phyloP scores from a whole-genome alignment of 1,140 invertebrate genomes.

The Pachypsylla venusta region DNA sequence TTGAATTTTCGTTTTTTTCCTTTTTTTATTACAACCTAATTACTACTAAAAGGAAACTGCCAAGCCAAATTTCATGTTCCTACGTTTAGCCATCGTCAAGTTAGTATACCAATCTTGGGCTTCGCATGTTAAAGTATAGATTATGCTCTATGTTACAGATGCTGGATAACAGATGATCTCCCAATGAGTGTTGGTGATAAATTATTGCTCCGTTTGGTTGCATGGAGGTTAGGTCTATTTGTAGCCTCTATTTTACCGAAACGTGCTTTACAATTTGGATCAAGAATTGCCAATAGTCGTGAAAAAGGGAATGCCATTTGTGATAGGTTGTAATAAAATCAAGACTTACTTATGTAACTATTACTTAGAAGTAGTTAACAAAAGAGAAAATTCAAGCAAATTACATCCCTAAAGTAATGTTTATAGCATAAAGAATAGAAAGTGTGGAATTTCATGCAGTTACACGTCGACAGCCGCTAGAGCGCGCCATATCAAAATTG shows the following conservation, averaged over 20 bases:
- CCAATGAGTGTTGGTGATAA: slow-evolving; percentile 84
- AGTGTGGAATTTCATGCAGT: too few relatives aligned
- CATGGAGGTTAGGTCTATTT: slow-evolving; percentile 50
- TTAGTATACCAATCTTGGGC: not conserved
- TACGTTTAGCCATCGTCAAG: not conserved
- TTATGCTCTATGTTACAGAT: slow-evolving; percentile 30
- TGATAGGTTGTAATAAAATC: slow-evolving; percentile 32
- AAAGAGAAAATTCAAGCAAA: too few relatives aligned
- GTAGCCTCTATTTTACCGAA: slow-evolving; percentile 60
- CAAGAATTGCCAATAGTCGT: slow-evolving; percentile 80
- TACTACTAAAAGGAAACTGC: too few relatives aligned
- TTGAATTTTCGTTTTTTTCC: not conserved
- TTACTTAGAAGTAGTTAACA: too few relatives aligned
- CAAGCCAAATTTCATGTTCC: not conserved
- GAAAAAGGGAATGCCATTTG: slow-evolving; percentile 74
- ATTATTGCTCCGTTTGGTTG: slow-evolving; percentile 65
- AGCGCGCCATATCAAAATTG: too few relatives aligned
- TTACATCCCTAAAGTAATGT: too few relatives aligned
- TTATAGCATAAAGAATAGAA: too few relatives aligned
- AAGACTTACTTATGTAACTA: too few relatives aligned
- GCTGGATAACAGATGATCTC: slow-evolving; percentile 42
- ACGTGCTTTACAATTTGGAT: slow-evolving; percentile 95
- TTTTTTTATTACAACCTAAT: too few relatives aligned
- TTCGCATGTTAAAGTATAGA: not conserved
- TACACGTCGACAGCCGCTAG: too few relatives aligned